Conservation (phyloP, 2,797 vertebrate species). For the Phataginus tetradactyla region DNA sequence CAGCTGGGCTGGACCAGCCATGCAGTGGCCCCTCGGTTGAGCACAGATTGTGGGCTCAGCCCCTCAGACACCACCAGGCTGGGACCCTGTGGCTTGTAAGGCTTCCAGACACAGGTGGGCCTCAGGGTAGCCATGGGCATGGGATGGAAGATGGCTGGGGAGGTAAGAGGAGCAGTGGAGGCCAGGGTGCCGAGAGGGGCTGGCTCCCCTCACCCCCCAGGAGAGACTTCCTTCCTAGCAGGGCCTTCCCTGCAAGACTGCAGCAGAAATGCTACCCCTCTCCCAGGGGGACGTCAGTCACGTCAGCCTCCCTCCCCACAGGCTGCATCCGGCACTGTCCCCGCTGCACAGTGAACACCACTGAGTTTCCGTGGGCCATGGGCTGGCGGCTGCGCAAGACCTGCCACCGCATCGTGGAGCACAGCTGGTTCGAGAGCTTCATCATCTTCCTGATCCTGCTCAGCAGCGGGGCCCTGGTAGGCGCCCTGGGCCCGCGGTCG, state of each 20-base stretch:
- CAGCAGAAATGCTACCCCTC: background rate
- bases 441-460: conserved; percentile 99
- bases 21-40: background rate
- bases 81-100: rapidly evolving
- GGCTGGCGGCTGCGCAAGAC: conserved; percentile 95
- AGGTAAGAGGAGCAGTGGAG: background rate
- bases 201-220: background rate
- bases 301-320: conserved; percentile 76
- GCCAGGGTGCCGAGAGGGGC: background rate
- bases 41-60: background rate
- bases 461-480: conserved; percentile 95
- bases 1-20: background rate
- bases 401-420: conserved; percentile 95
- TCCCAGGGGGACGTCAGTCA: too few species aligned
- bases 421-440: conserved; percentile 98
- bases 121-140: background rate
- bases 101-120: background rate
- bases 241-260: conserved; percentile 12
- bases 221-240: conserved; percentile 25
- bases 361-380: conserved; percentile 83
- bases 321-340: conserved; percentile 87
- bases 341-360: conserved; percentile 86
- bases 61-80: background rate
- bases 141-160: background rate
- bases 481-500: background rate